A percentile compares a stretch with the other conserved stretches of the same genome.
These are phyloP conservation scores for Drosophila infuscata DNA, from an alignment of 2,888 invertebrate species.

Conservation along the genomic window DNA sequence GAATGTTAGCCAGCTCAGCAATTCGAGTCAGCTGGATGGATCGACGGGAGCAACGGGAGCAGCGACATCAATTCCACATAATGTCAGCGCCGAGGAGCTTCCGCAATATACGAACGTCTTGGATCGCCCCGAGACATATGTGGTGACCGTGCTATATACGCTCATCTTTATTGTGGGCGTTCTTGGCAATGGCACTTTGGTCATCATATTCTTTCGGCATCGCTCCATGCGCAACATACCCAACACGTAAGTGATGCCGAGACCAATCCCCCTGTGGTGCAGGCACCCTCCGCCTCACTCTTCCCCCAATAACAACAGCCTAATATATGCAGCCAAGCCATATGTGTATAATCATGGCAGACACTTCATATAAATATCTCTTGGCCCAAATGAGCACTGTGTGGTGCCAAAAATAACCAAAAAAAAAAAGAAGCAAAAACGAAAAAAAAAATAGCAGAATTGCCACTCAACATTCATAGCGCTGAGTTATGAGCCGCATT, in stretches of 20 bases:
- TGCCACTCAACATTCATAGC: conserved; percentile 71
- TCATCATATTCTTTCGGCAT: conserved; percentile 93
- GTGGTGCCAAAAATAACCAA: conserved; percentile 26
- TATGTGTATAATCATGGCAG: conserved; percentile 39
- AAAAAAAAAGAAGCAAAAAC: too few relatives aligned
- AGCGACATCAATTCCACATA: conserved; percentile 21
- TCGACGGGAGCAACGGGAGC: background rate
- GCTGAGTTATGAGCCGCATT: conserved; percentile 52
- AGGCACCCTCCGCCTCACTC: background rate
- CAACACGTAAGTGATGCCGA: conserved; percentile 90
- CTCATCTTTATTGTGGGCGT: conserved; percentile 95
- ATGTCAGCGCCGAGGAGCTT: conserved; percentile 44
- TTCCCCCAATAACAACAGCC: background rate
- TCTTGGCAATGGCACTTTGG: conserved; percentile 94
- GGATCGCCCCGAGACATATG: conserved; percentile 92
- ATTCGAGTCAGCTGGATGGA: conserved; percentile 35
- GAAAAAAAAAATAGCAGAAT: conserved; percentile 9
- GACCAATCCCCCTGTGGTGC: background rate
- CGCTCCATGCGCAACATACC: conserved; percentile 96
- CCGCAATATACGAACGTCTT: conserved; percentile 87
- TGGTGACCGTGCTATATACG: conserved; percentile 94
- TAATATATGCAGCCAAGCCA: conserved; percentile 13
- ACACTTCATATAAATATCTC: conserved; percentile 41
- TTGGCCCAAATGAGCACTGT: conserved; percentile 31
- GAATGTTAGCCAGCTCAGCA: conserved; percentile 49